Evolutionary conservation across 2,797 vertebrate genomes (phyloP), one percentile per base, ranked within the genome.

Genomic region (Lepus oiostolus): DNA sequence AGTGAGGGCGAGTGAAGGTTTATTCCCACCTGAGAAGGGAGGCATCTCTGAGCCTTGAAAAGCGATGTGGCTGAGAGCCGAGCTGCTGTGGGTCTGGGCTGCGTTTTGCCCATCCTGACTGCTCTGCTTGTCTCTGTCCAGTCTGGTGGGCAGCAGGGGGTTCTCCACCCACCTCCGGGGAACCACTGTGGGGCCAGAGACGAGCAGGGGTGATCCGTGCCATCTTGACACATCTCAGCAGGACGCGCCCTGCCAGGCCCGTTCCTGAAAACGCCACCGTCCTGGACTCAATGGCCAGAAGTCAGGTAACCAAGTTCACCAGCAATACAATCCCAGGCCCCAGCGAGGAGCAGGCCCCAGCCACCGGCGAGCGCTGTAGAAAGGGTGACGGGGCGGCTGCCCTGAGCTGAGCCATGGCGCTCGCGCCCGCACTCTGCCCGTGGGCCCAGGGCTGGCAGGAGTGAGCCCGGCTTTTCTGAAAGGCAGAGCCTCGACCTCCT

Each of bases 241-340:
- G 91, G 62, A 58, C 63, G 24, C 22, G 65, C 82, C 74, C 58
- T 95, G 63, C 84, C 4, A 12, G 96, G 28, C 2, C 89, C 74
- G 19, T 76, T 96, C 88, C 94, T 93, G 63, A 81, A 87, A 85
- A 65, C 71, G 76, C 67, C 91, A 6, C 52, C 35, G 0, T 68
- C 74, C 75, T 93, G 24, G 91, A 75, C 76, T 11, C 4, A 74
- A 11, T 62, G 38, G 67, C 50, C 76, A 26, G 24, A 26, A 62
- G 65, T 96, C 26, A 88, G 91, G 71, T 72, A 22, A 96, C 76
- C 94, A 86, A 81, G 75, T 97, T 98, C 97, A 98, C 97, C 97
- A 98, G 98, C 98, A 98, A 97, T 98, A 98, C 98, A 97, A 96
- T 63, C 82, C 35, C 35, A 30, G 30, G 35, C 35, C 0, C 1